Base-by-base conservation (phyloP, 2,888 invertebrate species). In the Onthophagus sagittarius region DNA sequence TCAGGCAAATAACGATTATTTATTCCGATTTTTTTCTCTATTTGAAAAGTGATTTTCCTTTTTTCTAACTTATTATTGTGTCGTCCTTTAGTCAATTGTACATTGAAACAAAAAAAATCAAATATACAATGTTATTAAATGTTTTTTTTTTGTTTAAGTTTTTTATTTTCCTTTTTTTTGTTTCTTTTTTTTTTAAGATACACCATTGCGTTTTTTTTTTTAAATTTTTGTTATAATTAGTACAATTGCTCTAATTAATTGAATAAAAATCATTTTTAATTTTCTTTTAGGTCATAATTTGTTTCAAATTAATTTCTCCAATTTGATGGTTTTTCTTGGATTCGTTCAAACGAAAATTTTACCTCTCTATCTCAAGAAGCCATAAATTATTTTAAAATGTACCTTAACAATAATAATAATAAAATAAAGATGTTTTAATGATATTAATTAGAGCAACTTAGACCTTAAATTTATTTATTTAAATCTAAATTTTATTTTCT, bases 11-110 rank as follows among this genome's bases (percentile, higher is more conserved):
- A 15, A 65, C 64, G 14, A 31, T 70, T 71, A 72, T 71, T 63
- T 70, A 70, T 74, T 72, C 70, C 67, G 70, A 69, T 31, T 71
- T 74, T 72, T 39, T 64, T 64, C 69, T 70, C 62, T 72, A 74
- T 65, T 73, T 71, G 31, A 72, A 23, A 72, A 71, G 70, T 62
- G 32, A n/a, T 14, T 70, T 32, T 3, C 3, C 3, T 23, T 23
- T 23, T 72, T 23, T 69, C 72, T 74, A 75, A 73, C 70, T 75
- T 75, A 75, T 75, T 75, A 72, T 71, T 65, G 71, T 75, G 75
- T 74, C 67, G 70, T 71, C 69, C 15, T 31, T 70, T 75, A 72
- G 71, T 73, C 73, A 72, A 63, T 72, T 72, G 72, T 74, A 72
- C 62, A 72, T 62, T 72, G 70, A 63, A 23, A 15, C 15, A 72